Base-by-base conservation (phyloP, 53 echinoderm and acorn worm species). In the Actinopyga echinites region DNA sequence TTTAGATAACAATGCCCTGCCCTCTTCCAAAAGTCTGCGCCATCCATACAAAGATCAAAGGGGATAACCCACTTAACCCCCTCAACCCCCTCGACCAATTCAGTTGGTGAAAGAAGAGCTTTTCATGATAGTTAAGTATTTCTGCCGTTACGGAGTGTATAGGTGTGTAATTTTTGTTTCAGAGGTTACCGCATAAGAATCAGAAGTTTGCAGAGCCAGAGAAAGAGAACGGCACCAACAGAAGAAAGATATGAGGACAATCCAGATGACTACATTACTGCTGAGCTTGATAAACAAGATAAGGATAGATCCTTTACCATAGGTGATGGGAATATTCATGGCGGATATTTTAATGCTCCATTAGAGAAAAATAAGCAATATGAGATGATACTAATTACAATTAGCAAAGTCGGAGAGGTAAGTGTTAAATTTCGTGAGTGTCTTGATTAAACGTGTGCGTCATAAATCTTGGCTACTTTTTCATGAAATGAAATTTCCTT, bases 291-390 rank as follows among this genome's bases (percentile, higher is more conserved):
- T 20, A 82, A 64, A 45, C 36, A 43, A 32, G 82, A 82, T 3
- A 15, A 25, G n/a, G 35, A 82, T 10, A 61, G 29, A 24, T 34
- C 13, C 0, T 83, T 93, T 40, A 82, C 78, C 11, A 56, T 93
- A 32, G 93, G 93, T 21, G 93, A 93, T 81, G 75, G 78, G 11
- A 19, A 90, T 56, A 90, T 62, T 1, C 87, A 85, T 40, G 88
- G 88, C 8, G 81, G 33, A 15, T 88, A 93, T 29, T 54, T 56
- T 23, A 93, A 93, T 62, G 82, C 88, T 30, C 93, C 93, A 11
- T 71, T 93, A 63, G 60, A 80, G n/a, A 82, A 74, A 19, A 82
- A 55, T 8, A 77, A 58, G n/a, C 12, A 55, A 3, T 93, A 93
- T 71, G 61, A 83, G 5, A 71, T 90, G 57, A 73, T 75, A 12